A percentile compares a stretch with the other conserved stretches of the same genome.
Evolutionary conservation across 30 jellyfish, hydroid and myxozoan genomes (phyloP).

Genomic region (Phacellophora camtschatica): DNA sequence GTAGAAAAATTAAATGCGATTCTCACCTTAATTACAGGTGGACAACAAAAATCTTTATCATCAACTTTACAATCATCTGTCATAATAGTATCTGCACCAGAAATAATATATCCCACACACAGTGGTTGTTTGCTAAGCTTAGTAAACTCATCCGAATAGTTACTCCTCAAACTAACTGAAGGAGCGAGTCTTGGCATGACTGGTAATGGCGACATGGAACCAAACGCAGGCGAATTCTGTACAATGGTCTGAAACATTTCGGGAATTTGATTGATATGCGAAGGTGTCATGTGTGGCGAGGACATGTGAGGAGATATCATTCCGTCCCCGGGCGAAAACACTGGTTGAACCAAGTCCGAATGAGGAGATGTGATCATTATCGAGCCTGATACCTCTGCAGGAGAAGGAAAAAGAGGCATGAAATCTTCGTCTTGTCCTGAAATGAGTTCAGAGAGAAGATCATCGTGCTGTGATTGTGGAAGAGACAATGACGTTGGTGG

Average conservation of each 20-base stretch:
- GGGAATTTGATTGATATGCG: slow-evolving; percentile 44
- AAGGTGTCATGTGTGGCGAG: no score
- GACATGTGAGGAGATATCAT: slow-evolving; percentile 35
- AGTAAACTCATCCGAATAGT: slow-evolving; percentile 26
- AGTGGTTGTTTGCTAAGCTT: slow-evolving; percentile 37
- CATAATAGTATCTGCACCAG: slow-evolving; percentile 6
- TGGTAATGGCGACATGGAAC: slow-evolving; percentile 55
- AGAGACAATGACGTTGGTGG: slow-evolving; percentile 34
- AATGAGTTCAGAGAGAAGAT: slow-evolving; percentile 38
- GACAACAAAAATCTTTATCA: no score
- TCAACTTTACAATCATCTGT: no score
- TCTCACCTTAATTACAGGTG: slow-evolving; percentile 34
- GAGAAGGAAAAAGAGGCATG: slow-evolving; percentile 80
- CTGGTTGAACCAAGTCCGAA: slow-evolving; percentile 67
- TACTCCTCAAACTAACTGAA: not conserved
- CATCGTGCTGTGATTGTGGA: slow-evolving; percentile 43
- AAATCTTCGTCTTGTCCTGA: slow-evolving; percentile 55
- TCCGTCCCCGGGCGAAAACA: slow-evolving; percentile 69
- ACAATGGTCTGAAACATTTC: slow-evolving; percentile 71
- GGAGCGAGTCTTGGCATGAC: slow-evolving; percentile 48
- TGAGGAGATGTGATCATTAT: slow-evolving; percentile 67
- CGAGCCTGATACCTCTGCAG: slow-evolving; percentile 76
- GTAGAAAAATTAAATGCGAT: not conserved
- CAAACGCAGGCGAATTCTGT: slow-evolving; percentile 50
- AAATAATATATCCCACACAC: slow-evolving; percentile 53